Base-by-base conservation (phyloP, 1,140 invertebrate species). In the Drosophila seguyi region DNA sequence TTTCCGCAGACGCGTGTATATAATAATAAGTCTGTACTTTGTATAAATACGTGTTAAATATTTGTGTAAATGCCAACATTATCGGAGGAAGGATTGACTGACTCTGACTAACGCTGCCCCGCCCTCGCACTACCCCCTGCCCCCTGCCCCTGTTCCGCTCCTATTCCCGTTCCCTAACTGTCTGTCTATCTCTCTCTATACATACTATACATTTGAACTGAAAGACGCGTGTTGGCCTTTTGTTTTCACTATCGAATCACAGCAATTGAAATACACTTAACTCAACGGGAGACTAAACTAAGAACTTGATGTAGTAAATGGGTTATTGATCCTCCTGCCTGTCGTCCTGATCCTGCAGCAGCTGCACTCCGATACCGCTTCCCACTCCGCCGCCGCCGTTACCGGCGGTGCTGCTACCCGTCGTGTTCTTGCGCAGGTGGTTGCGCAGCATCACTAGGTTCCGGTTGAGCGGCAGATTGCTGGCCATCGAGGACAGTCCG, bases 131-230 rank as follows among this genome's bases (percentile, higher is more conserved):
- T 29, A 18, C 10, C 39, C 34, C n/a, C n/a, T n/a, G n/a, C n/a
- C n/a, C n/a, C 42, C 27, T 53, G 41, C 41, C 57, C 36, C 62
- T 63, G 29, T 48, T 41, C 38, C 31, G 47, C 53, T 65, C 71
- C 36, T n/a, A 27, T n/a, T 20, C 50, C 14, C 41, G 18, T 55
- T 69, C 50, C 48, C 44, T 50, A 59, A 57, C 63, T 75, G 38
- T 56, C 57, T 75, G 42, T 75, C 72, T 71, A 59, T 74, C 75
- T 77, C 66, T 78, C 50, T 71, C 53, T 67, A 79, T 86, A 91
- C 75, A 87, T 81, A 92, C 91, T 92, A 85, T 92, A 92, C 83
- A 92, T 92, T 92, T 92, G 91, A 92, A 92, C 91, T 92, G 81
- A 92, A 92, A 80, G 81, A 91, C 77, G 84, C 84, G 34, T 71